Base-by-base conservation (phyloP, 2,888 invertebrate genomes). In the Nematopogon swammerdamellus region DNA sequence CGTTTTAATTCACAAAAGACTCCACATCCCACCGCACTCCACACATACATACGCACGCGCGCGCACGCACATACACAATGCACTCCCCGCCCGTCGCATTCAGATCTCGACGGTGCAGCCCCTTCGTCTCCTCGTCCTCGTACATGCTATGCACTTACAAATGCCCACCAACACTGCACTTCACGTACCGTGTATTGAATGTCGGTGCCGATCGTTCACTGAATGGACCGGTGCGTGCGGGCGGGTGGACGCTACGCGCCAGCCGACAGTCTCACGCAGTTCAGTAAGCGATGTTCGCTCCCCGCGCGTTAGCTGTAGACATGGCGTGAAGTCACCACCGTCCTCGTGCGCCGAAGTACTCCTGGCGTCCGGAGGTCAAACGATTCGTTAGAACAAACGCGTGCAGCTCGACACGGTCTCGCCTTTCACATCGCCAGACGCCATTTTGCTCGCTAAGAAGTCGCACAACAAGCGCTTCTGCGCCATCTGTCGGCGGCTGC, bases 391-490 rank as follows among this genome's bases (percentile, higher is more conserved):
- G 17, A 18, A 18, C 11, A 17, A 18, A 11, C 19, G 4, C 18
- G 44, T 19, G 18, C 44, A 10, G 44, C 36, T 70, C 61, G 72
- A 79, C 75, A 79, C 77, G 75, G 81, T 81, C 77, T 81, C 77
- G 76, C 82, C 82, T 82, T 83, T 82, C 83, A 84, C 84, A 85
- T 83, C 82, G 82, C 74, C 73, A 71, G 80, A 81, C 82, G 85
- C 85, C 85, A 85, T 85, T 81, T 83, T 83, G 82, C 77, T 75
- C 77, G 75, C 73, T 68, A 70, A 73, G 75, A 70, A 71, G 73
- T 74, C 74, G 72, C 73, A 77, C 82, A 84, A 84, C 83, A 84
- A 84, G 82, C 80, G 67, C 68, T 58, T 61, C 61, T 70, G 77
- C 83, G 85, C 83, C 85, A 85, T 84, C 85, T 86, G 80, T 45